Conservation (phyloP, 35 echinoderm and acorn worm genomes). For the Patiria miniata region DNA sequence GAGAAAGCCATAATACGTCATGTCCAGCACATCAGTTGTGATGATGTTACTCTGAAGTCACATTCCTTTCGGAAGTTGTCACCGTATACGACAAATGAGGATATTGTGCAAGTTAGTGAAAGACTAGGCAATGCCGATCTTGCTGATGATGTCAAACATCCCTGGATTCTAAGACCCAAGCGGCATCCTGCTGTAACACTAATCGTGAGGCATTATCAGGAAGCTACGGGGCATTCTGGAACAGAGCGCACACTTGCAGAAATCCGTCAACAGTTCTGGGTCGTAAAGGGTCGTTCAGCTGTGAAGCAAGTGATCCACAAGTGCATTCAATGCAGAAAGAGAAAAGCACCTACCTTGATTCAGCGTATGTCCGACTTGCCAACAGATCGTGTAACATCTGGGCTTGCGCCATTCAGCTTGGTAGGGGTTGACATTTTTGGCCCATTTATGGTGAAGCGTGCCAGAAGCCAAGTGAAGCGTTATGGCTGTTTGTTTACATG, state of each 20-base stretch:
- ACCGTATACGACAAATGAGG: background rate
- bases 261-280: conserved; percentile 31
- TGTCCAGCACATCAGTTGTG: background rate
- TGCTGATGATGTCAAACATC: conserved; percentile 4
- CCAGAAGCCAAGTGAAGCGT: too few relatives aligned
- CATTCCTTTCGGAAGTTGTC: background rate
- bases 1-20: background rate
- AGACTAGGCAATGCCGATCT: background rate
- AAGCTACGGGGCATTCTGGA: background rate
- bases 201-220: conserved; percentile 18
- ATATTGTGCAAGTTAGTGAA: conserved; percentile 1
- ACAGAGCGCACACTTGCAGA: conserved; percentile 14
- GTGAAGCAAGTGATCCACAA: background rate
- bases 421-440: too few relatives aligned
- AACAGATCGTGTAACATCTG: too few relatives aligned
- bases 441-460: too few relatives aligned
- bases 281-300: background rate
- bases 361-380: too few relatives aligned
- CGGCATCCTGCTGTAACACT: background rate
- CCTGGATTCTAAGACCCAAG: conserved; percentile 4
- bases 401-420: too few relatives aligned
- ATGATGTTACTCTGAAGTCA: background rate
- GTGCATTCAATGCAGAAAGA: background rate
- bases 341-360: background rate
- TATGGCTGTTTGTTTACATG: too few relatives aligned